Base-by-base conservation (phyloP, 2,888 invertebrate genomes). In the Habrosyne pyritoides region DNA sequence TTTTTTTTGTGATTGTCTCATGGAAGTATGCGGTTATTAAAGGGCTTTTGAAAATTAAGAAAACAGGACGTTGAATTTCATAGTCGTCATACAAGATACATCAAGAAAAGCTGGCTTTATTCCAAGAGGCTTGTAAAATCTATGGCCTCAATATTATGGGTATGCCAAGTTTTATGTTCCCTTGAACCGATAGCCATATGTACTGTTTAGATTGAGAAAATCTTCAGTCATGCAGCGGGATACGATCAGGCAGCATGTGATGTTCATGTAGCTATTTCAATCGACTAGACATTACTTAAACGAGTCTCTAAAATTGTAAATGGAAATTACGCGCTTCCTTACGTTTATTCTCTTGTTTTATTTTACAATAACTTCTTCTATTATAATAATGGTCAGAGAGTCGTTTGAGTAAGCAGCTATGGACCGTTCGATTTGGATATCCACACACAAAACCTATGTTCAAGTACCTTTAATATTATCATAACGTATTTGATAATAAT, bases 1-100 rank as follows among this genome's bases (percentile, higher is more conserved):
- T 52, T 14, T 18, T 55, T 30, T 48, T 46, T 52, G 21, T 14
- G 53, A 22, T 64, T 63, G 42, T 56, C 36, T 48, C 30, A 10
- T 28, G 26, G 10, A 1, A 28, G 10, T 28, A 28, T n/a, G n/a
- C n/a, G n/a, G 33, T 5, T n/a, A n/a, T n/a, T n/a, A 33, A n/a
- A 42, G 8, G 8, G 14, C 2, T 42, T 18, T 8, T 18, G 18
- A 42, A 18, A 42, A 42, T 42, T 42, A 33, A n/a, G 33, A 5
- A n/a, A 18, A 42, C 18, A 42, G 7, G 18, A 33, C n/a, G 8
- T 42, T 42, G 14, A 18, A 42, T 18, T 18, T 18, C 14, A 18
- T n/a, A n/a, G n/a, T 36, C 14, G 36, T 36, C 18, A 2, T 42
- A 42, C 7, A 42, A 42, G 18, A 42, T 33, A n/a, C 1, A 28